phyloP scores from a whole-genome alignment of 1,140 invertebrate species.

The Bombyx mandarina region DNA sequence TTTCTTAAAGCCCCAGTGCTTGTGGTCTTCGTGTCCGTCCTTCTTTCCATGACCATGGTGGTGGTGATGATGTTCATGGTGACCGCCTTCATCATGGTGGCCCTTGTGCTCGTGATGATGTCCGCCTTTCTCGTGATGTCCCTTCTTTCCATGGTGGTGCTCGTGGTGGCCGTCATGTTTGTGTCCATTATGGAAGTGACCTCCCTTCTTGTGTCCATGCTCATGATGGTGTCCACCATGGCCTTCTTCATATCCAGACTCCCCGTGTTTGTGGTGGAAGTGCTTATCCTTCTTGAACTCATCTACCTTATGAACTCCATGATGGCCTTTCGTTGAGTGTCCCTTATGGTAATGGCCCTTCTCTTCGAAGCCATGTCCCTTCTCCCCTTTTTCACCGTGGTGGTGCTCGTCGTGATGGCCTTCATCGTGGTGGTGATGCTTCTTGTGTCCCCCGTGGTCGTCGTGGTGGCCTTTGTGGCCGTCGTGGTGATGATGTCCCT shows the following conservation, averaged over 20 bases:
- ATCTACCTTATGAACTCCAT: slow-evolving; percentile 81
- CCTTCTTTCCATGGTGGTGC: slow-evolving; percentile 79
- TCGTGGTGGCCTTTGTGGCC: slow-evolving; percentile 78
- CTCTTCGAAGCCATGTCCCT: slow-evolving; percentile 74
- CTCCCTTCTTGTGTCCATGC: slow-evolving; percentile 77
- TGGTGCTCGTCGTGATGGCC: slow-evolving; percentile 82
- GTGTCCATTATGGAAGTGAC: slow-evolving; percentile 77
- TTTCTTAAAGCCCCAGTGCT: slow-evolving; percentile 69
- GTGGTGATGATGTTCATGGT: slow-evolving; percentile 73
- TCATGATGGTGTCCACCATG: slow-evolving; percentile 77
- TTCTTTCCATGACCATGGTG: slow-evolving; percentile 75
- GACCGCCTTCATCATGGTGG: slow-evolving; percentile 70
- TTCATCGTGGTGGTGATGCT: slow-evolving; percentile 80
- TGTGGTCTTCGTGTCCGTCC: slow-evolving; percentile 69
- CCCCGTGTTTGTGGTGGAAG: slow-evolving; percentile 83
- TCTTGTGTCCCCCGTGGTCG: slow-evolving; percentile 80
- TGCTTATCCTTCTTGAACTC: slow-evolving; percentile 74
- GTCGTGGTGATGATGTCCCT: slow-evolving; percentile 81
- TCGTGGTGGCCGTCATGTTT: slow-evolving; percentile 77
- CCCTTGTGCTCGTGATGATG: slow-evolving; percentile 59
- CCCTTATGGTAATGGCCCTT: slow-evolving; percentile 80
- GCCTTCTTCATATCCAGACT: slow-evolving; percentile 76
- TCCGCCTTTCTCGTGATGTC: slow-evolving; percentile 77
- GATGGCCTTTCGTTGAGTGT: slow-evolving; percentile 82
- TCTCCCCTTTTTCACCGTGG: slow-evolving; percentile 76